Evolutionary conservation across 1,140 invertebrate genomes (phyloP), one percentile per base, ranked within the genome.

Genomic region (Hormaphis cornu): DNA sequence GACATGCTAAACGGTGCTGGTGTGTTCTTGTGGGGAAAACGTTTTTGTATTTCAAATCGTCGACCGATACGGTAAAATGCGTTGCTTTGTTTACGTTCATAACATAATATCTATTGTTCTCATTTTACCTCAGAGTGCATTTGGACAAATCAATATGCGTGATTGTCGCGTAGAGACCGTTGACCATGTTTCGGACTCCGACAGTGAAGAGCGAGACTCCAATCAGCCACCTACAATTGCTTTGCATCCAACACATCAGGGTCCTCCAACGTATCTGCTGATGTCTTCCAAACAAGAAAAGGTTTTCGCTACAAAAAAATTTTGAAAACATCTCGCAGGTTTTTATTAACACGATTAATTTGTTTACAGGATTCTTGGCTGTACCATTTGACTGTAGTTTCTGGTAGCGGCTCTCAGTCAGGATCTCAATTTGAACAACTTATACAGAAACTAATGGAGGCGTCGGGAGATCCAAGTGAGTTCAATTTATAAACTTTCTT

Each of bases 351-450:
- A 16, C 18, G 9, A 26, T 35, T 26, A 20, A 52, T 69, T 12
- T 35, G 6, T 24, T 76, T 75, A 10, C 72, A 86, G 80, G 93
- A 97, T 78, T 87, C 90, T 70, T 97, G 95, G 95, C 77, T 97
- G 63, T 96, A 96, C 78, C 91, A 95, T 76, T 78, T 97, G 70
- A 96, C 93, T 0, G 91, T 97, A 22, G 93, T 95, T 0, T 93
- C 92, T 37, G 91, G 91, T 1, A 93, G 90, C 50, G 91, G 92
- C 4, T 86, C 89, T 9, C 91, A 87, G 76, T 90, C 88, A 69
- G 93, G 93, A 37, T 96, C 93, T 3, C 92, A 95, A 76, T 97
- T 93, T 77, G 95, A 97, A 76, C 93, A 97, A 79, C 79, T 96
- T 7, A 87, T 97, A 12, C 91, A 95, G 75, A 93, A 93, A 80